Base-by-base conservation (phyloP, 2,797 vertebrate genomes). In the Bovichtus diacanthus region DNA sequence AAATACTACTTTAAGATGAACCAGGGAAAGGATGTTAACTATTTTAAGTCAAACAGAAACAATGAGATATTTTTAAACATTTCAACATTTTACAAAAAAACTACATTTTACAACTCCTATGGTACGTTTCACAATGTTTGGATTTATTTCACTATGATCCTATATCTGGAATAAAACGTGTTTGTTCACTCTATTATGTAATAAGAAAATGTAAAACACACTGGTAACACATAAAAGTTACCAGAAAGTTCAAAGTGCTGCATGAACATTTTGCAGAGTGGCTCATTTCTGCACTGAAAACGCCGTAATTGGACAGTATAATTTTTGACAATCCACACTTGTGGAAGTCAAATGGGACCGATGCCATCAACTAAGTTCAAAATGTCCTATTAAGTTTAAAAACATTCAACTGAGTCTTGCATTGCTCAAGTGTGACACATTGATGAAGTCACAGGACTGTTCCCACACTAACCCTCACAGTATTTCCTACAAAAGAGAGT, bases 401-500 rank as follows among this genome's bases (percentile, higher is more conserved):
- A 23, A n/a, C 54, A 47, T 67, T 55, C 2, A 27, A 43, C 2
- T 3, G 29, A n/a, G 23, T 23, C 5, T 50, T 36, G 25, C 41
- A 49, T 50, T 63, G 21, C 16, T 51, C 27, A 50, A 46, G 10
- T 44, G 36, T 70, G 31, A 63, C 12, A 58, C 43, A 11, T 46
- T 31, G 31, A 50, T 79, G 6, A 38, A 50, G 36, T 39, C 21
- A 11, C n/a, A 51, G 4, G 5, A 44, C 49, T 43, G 50, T 62
- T n/a, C 36, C 41, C 11, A 41, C 21, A 39, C 19, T 62, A 41
- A 18, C 41, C 29, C 29, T 29, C 29, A 5, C 31, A 31, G 31
- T 31, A 15, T 44, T 63, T 72, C 46, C 9, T 31, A 43, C 56
- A 34, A 36, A 61, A 44, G n/a, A 25, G n/a, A 60, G 23, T 66